Evolutionary conservation across 2,113 vertebrate species (phyloP).

Genomic region (Vanacampus margaritifer): DNA sequence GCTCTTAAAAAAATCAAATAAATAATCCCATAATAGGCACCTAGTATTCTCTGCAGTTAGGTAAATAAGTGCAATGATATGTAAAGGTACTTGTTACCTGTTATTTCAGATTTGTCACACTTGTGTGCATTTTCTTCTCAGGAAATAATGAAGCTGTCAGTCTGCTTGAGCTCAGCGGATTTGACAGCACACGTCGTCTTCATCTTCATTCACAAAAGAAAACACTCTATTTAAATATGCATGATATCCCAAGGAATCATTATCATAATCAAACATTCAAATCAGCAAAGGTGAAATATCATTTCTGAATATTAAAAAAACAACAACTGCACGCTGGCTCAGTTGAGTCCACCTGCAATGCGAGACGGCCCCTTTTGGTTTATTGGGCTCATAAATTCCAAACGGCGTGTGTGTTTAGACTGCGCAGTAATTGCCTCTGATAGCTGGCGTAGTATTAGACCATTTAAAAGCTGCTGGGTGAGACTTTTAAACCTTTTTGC

Average conservation of each 20-base stretch:
- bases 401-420: constrained; percentile 13
- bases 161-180: not conserved
- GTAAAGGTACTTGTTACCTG: constrained; percentile 3
- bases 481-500: constrained; percentile 27
- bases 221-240: not conserved
- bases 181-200: not conserved
- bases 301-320: not conserved
- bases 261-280: not conserved
- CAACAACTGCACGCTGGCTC: too few species aligned
- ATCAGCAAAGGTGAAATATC: not conserved
- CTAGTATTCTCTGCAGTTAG: too few species aligned
- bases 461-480: constrained; percentile 34
- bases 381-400: constrained; percentile 15
- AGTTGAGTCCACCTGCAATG: not conserved
- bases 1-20: too few species aligned
- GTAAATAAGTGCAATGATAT: not conserved
- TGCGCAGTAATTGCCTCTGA: constrained; percentile 18
- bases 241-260: not conserved
- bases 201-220: not conserved
- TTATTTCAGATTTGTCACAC: constrained; percentile 11
- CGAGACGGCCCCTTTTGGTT: constrained; percentile 4
- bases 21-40: not conserved
- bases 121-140: not conserved
- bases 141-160: constrained; percentile 16
- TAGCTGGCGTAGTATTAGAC: constrained; percentile 11